These are phyloP conservation scores for Myiagra hebetior DNA, from an alignment of 2,113 vertebrate genomes.

Conservation along the genomic window DNA sequence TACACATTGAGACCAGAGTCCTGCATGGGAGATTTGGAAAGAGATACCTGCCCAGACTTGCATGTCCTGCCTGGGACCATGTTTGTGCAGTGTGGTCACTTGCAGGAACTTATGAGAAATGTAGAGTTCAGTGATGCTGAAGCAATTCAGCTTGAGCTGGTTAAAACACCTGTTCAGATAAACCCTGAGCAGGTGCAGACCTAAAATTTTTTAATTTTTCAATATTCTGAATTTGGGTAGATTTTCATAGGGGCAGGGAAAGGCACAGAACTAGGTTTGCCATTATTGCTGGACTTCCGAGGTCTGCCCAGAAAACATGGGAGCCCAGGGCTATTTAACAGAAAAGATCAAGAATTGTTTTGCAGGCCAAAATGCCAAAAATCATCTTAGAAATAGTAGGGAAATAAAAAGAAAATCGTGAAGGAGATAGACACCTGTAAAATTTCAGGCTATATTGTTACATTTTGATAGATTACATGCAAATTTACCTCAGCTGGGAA, in stretches of 20 bases:
- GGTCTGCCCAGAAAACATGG: background rate
- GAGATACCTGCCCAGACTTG: background rate
- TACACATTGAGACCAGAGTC: background rate
- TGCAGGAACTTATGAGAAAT: background rate
- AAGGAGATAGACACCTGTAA: background rate
- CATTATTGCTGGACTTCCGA: background rate
- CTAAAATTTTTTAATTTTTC: background rate
- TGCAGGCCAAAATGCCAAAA: background rate
- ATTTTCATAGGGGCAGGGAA: background rate
- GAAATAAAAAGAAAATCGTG: background rate
- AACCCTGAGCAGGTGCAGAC: background rate
- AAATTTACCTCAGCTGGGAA: background rate
- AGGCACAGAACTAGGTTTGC: background rate
- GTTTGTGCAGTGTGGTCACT: rapidly evolving
- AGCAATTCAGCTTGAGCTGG: background rate
- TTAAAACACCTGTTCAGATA: background rate
- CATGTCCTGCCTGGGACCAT: background rate
- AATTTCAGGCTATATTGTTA: background rate
- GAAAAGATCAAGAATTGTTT: background rate
- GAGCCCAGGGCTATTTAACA: background rate
- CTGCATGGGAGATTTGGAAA: background rate
- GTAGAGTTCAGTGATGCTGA: background rate
- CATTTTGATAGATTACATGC: background rate
- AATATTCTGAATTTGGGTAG: background rate
- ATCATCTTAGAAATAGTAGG: background rate